Evolutionary conservation across 2,113 vertebrate genomes (phyloP), one percentile per base, ranked within the genome.

Genomic region (Semnornis frantzii): DNA sequence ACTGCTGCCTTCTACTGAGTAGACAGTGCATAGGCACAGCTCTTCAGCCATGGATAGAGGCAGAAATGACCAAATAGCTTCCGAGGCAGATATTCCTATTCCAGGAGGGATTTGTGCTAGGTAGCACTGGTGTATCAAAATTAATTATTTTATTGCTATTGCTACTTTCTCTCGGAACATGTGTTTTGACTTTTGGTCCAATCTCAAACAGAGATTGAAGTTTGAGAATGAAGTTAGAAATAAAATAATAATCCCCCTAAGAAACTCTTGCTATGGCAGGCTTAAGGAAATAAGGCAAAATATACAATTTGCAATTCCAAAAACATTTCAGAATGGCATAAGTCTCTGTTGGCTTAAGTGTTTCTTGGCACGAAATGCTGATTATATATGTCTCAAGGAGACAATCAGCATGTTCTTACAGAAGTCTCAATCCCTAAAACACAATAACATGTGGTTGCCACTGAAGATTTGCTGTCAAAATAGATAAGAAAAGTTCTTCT

Each of bases 371-470:
- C 77, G 95, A 97, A 97, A 91, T 90, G n/a, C 94, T 94, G 96
- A 93, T 94, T 97, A 48, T 93, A 50, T 89, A 42, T 86, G 95
- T 88, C 78, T 96, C 87, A 85, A 95, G 90, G 90, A 95, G 96
- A 94, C 95, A 97, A 97, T 96, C 88, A 90, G 66, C 76, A 81
- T 92, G 78, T 90, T 97, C 79, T 63, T 68, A 83, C 63, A 86
- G 96, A 95, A 97, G 94, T 93, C 89, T 90, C 86, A 95, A 73
- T 95, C 90, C 92, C 76, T 93, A 94, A 94, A 83, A 95, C 91
- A 87, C 86, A 94, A 79, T 97, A 95, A 96, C 94, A 96, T 94
- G 96, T 97, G 85, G 72, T 96, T 95, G 91, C 93, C 95, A 90
- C 95, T 96, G 96, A 95, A 96, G 92, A 95, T 97, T 96, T 96